Evolutionary conservation across 2,888 invertebrate species (phyloP).

Genomic region (Volucella bombylans): DNA sequence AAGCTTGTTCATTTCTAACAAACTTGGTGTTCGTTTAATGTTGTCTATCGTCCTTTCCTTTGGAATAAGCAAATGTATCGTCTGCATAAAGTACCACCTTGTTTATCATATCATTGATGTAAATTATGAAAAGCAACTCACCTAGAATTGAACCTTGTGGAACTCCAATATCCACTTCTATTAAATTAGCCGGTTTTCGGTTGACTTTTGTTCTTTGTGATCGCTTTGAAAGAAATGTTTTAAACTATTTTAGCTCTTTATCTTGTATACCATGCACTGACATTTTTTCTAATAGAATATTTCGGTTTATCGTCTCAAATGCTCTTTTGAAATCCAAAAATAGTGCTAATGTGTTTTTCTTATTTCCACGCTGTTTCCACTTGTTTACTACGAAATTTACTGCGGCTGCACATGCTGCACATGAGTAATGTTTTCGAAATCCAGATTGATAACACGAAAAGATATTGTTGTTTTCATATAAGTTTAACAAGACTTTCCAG

Average conservation of each 20-base stretch:
- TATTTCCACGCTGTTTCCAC: background rate
- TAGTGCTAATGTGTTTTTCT: background rate
- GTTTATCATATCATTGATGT: background rate
- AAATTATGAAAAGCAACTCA: background rate
- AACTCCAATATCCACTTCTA: background rate
- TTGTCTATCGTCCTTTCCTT: no score
- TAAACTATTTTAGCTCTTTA: slow-evolving; percentile 1
- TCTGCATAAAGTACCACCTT: no score
- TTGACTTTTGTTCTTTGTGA: background rate
- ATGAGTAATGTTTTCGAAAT: no score
- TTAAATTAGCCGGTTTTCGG: background rate
- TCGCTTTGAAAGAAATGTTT: background rate
- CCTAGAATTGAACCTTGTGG: background rate
- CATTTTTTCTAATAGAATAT: no score
- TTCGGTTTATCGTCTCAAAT: no score
- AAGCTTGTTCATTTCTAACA: no score
- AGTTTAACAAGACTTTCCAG: no score
- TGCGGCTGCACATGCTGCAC: no score
- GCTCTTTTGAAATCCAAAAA: background rate
- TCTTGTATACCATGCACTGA: background rate
- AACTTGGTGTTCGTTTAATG: no score
- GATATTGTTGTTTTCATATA: no score
- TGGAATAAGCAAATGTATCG: no score
- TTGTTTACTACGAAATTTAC: background rate
- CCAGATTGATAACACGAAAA: no score